Conservation (phyloP, 2,113 vertebrate genomes). For the Stigmatopora nigra region DNA sequence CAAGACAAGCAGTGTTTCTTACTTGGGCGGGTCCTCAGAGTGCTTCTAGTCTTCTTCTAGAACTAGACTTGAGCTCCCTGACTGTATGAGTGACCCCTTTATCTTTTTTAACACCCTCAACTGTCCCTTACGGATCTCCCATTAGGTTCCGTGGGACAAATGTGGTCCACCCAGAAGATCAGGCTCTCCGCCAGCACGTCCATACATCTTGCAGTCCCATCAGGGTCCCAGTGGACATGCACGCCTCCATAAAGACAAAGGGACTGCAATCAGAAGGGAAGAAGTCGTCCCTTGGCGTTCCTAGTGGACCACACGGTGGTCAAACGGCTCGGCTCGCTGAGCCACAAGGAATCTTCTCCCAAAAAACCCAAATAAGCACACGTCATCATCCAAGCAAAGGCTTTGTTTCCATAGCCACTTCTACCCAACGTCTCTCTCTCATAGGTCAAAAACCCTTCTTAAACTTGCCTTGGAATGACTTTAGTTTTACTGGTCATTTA, state of each 20-base stretch:
- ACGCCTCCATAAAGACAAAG: conserved; percentile 85
- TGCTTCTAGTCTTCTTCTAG: conserved; percentile 1
- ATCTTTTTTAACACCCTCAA: conserved; percentile 67
- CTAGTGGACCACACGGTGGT: conserved; percentile 73
- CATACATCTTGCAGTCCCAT: conserved; percentile 77
- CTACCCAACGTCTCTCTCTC: conserved; percentile 48
- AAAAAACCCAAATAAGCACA: conserved; percentile 41
- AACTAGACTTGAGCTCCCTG: conserved; percentile 42
- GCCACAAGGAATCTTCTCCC: neutral
- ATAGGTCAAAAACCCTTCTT: conserved; percentile 76
- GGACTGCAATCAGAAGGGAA: conserved; percentile 95
- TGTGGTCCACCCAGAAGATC: conserved; percentile 83
- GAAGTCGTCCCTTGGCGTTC: conserved; percentile 87
- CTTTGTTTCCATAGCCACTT: conserved; percentile 44
- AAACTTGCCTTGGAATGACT: conserved; percentile 84
- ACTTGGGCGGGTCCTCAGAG: conserved; percentile 20
- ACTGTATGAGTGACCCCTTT: conserved; percentile 38
- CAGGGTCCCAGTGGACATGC: conserved; percentile 82
- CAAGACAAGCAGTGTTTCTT: conserved; percentile 19
- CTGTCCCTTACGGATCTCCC: conserved; percentile 76
- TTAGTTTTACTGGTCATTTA: neutral
- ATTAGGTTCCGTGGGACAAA: conserved; percentile 93
- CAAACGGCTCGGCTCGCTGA: conserved; percentile 55
- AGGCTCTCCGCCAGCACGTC: conserved; percentile 80
- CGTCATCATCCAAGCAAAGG: conserved; percentile 32